Base-by-base conservation (phyloP, 2,113 vertebrate species). In the Rhipidura dahli region DNA sequence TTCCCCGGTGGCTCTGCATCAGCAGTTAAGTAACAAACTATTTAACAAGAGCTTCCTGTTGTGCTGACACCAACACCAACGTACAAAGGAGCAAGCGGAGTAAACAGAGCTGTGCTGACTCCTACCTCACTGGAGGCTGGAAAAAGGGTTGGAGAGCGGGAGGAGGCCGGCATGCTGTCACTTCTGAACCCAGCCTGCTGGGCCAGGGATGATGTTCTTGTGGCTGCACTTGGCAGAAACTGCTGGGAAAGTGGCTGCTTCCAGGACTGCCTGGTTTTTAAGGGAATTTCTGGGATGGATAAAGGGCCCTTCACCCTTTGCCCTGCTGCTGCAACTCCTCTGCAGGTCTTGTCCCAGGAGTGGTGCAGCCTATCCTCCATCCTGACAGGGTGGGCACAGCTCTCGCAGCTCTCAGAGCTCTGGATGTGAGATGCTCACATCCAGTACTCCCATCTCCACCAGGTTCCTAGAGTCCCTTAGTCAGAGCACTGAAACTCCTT, bases 21-120 rank as follows among this genome's bases (percentile, higher is more conserved):
- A 87, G 87, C 90, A 87, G 65, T 79, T 81, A 51, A 82, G 93
- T 78, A 91, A 89, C 83, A 61, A 89, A 87, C 60, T 81, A 23
- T 79, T 93, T 50, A 94, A 91, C 92, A 44, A 64, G 93, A 93
- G 93, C 90, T 96, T 96, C 92, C 92, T 96, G 96, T 91, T 95
- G 87, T 95, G 95, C 95, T 78, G 87, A 83, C 83, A 73, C 86
- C 89, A 20, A 37, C 80, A 16, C 11, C 59, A 50, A 27, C 2
- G 1, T 73, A 59, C 87, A 47, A 65, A 91, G 92, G 89, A 89
- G 94, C 68, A 47, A 61, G 63, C 0, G 1, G 73, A 82, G 91
- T 63, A 61, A 92, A 90, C 92, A 59, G 91, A 69, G 84, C 84
- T 53, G 68, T 11, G 63, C 80, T 91, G 86, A 66, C 93, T 90